Evolutionary conservation across 2,888 invertebrate species (phyloP).

Genomic region (Caenorhabditis afra): DNA sequence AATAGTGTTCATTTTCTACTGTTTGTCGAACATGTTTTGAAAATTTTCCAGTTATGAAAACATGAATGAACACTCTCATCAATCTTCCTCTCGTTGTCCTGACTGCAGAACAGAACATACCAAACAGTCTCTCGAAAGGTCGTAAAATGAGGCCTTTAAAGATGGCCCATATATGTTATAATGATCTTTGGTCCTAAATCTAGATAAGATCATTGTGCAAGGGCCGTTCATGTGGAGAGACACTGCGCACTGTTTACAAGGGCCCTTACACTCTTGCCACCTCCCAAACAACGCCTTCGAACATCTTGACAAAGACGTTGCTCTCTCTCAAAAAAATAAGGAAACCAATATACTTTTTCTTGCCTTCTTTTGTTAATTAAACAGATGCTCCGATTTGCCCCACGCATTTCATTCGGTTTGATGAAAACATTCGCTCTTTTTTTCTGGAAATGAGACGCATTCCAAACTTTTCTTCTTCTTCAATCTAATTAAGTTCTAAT

Average conservation of each 20-base stretch:
- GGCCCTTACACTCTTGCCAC: neutral
- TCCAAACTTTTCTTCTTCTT: neutral
- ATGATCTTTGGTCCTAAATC: constrained; percentile 34
- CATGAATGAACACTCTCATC: too few relatives aligned
- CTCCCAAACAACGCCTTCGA: neutral
- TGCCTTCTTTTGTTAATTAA: constrained; percentile 34
- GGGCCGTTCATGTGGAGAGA: too few relatives aligned
- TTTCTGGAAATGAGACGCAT: neutral
- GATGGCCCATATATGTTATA: neutral
- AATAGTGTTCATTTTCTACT: too few relatives aligned
- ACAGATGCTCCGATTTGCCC: constrained; percentile 9
- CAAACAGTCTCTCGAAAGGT: too few relatives aligned
- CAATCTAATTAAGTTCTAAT: neutral
- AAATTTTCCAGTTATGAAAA: too few relatives aligned
- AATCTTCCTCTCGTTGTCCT: too few relatives aligned
- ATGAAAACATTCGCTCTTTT: too few relatives aligned
- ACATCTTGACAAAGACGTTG: neutral
- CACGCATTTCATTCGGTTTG: neutral
- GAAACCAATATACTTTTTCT: constrained; percentile 22
- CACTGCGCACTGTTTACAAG: neutral
- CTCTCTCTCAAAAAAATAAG: neutral
- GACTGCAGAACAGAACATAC: too few relatives aligned
- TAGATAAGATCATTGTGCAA: constrained; percentile 45
- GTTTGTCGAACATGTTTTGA: too few relatives aligned
- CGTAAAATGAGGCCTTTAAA: too few relatives aligned